Percentiles rank a stretch among this genome's conserved stretches.
Conservation (phyloP, 2,888 invertebrate genomes). For the Eupithecia insigniata region DNA sequence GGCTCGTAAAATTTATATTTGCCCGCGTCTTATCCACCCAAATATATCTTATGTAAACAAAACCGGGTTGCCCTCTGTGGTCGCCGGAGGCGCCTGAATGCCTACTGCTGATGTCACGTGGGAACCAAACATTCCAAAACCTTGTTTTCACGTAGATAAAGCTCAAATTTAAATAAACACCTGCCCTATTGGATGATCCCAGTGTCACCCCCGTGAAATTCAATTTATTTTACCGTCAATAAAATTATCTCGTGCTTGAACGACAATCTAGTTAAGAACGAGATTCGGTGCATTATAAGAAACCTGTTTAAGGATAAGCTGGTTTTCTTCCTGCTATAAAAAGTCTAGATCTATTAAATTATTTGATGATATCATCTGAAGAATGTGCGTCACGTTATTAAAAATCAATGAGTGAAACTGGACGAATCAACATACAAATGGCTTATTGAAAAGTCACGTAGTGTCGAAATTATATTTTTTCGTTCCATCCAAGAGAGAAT, state of each 20-base stretch:
- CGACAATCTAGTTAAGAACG: slow-evolving; percentile 34
- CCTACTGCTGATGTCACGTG: slow-evolving; percentile 51
- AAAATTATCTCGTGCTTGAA: slow-evolving; percentile 38
- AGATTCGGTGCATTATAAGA: slow-evolving; percentile 38
- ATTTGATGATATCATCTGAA: slow-evolving; percentile 14
- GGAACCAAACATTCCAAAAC: slow-evolving; percentile 28
- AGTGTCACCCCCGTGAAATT: slow-evolving; percentile 64
- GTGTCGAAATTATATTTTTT: slow-evolving; percentile 36
- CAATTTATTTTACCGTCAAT: slow-evolving; percentile 53
- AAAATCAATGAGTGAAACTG: slow-evolving; percentile 19
- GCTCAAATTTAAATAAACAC: slow-evolving; percentile 32
- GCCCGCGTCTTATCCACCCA: slow-evolving; percentile 56
- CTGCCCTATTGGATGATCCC: slow-evolving; percentile 22
- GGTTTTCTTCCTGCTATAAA: slow-evolving; percentile 42
- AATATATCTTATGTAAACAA: slow-evolving; percentile 56
- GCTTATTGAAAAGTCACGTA: slow-evolving; percentile 19
- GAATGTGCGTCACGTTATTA: slow-evolving; percentile 19
- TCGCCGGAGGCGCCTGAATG: slow-evolving; percentile 70
- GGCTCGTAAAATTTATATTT: not conserved
- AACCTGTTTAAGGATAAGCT: slow-evolving; percentile 37
- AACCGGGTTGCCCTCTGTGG: slow-evolving; percentile 67
- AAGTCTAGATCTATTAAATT: slow-evolving; percentile 23
- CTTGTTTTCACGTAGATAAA: slow-evolving; percentile 31
- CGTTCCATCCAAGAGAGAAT: slow-evolving; percentile 71
- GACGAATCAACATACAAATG: slow-evolving; percentile 22